These are phyloP conservation scores for Lepus townsendii DNA, from an alignment of 2,797 vertebrate species.

Conservation along the genomic window DNA sequence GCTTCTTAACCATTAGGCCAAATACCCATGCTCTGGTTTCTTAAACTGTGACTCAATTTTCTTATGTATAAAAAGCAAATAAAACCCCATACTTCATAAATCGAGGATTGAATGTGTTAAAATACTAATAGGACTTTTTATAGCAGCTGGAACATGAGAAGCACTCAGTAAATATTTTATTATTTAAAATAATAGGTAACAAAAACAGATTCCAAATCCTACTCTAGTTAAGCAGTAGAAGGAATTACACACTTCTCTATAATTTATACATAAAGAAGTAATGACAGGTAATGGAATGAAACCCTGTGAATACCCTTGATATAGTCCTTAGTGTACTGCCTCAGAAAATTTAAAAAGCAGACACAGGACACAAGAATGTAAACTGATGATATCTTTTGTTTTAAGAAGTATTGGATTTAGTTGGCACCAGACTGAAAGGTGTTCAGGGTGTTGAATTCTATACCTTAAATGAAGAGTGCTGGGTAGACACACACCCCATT, in stretches of 20 bases:
- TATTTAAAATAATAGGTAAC: slow-evolving; percentile 6
- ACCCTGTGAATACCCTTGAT: neutral
- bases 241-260: neutral
- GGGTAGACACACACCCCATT: neutral
- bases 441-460: neutral
- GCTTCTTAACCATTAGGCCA: no score
- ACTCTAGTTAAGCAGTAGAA: neutral
- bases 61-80: neutral
- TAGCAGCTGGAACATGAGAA: neutral
- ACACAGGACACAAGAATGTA: neutral
- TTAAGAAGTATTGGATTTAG: neutral
- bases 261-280: neutral
- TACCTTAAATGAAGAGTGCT: neutral
- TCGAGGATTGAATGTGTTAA: neutral
- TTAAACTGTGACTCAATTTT: slow-evolving; percentile 33
- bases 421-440: neutral
- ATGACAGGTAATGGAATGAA: slow-evolving; percentile 17
- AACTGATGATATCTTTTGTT: neutral
- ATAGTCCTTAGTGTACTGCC: neutral
- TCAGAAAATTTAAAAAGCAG: slow-evolving; percentile 12
- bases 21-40: neutral
- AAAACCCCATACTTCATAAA: neutral
- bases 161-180: neutral
- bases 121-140: neutral
- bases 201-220: neutral